Base-by-base conservation (phyloP, 2,113 vertebrate genomes). In the Eretmochelys imbricata region DNA sequence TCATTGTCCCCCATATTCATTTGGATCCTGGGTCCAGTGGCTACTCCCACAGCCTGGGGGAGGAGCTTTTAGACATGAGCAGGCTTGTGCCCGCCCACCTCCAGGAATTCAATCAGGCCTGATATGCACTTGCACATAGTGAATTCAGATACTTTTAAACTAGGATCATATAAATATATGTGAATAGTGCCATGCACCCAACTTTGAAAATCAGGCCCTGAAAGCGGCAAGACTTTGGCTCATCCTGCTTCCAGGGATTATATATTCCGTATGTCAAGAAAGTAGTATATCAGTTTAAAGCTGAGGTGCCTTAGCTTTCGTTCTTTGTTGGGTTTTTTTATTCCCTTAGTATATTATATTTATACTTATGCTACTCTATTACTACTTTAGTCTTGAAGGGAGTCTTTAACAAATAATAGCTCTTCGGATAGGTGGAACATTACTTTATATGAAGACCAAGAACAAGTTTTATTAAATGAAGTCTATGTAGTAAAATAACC, bases 251-350 rank as follows among this genome's bases (percentile, higher is more conserved):
- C 90, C 38, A 79, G 31, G n/a, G 7, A 69, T 38, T 65, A 69
- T 29, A 69, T 69, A 38, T 69, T 69, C 91, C 89, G 20, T 13
- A 51, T 84, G 72, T 86, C 92, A 91, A 59, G 76, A 53, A 83
- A 80, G 5, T 82, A 55, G 69, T 95, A 91, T 93, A 92, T 29
- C 80, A 46, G 49, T 82, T 95, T 83, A 95, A 95, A 95, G 87
- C 13, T 90, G 59, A 84, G 27, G 12, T 55, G 48, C 13, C 12
- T 81, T 83, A 85, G 19, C 69, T 91, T 84, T 90, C 51, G 10
- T 84, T 94, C 95, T 93, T 93, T 65, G 90, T 95, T 57, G 80
- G 88, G 89, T 69, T 57, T 12, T 57, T 27, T 27, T 57, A 57
- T 57, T 57, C 25, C 55, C 55, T 54, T 54, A 54, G 53, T 54